These are phyloP conservation scores for Magallana angulata DNA, from an alignment of 1,140 invertebrate species.

Conservation along the genomic window DNA sequence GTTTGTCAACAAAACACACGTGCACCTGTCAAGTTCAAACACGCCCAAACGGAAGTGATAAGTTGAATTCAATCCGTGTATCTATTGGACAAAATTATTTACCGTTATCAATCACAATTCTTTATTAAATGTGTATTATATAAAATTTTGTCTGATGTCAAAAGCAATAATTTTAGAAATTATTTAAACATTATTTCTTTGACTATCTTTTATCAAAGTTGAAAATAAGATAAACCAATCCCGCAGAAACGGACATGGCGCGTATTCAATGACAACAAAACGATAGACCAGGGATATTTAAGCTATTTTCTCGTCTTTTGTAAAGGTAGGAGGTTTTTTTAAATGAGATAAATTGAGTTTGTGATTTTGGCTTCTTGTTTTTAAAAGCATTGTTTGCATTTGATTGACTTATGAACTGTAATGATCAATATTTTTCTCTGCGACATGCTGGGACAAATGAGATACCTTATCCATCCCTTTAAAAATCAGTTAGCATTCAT, in stretches of 20 bases:
- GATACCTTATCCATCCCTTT: slow-evolving; percentile 27
- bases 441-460: background rate
- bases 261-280: slow-evolving; percentile 60
- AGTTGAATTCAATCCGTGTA: background rate
- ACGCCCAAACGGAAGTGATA: slow-evolving; percentile 11
- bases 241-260: slow-evolving; percentile 56
- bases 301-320: background rate
- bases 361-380: no score
- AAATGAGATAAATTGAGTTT: no score
- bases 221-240: background rate
- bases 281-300: background rate
- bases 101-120: no score
- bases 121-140: background rate
- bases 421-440: no score
- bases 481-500: background rate
- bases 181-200: no score
- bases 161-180: no score
- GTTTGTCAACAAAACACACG: slow-evolving; percentile 28
- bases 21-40: slow-evolving; percentile 33
- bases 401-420: no score
- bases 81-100: slow-evolving; percentile 26
- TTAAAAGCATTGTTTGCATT: no score
- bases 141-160: no score
- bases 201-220: no score
- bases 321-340: background rate